Base-by-base conservation (phyloP, 2,888 invertebrate genomes). In the Nesidiocoris tenuis region DNA sequence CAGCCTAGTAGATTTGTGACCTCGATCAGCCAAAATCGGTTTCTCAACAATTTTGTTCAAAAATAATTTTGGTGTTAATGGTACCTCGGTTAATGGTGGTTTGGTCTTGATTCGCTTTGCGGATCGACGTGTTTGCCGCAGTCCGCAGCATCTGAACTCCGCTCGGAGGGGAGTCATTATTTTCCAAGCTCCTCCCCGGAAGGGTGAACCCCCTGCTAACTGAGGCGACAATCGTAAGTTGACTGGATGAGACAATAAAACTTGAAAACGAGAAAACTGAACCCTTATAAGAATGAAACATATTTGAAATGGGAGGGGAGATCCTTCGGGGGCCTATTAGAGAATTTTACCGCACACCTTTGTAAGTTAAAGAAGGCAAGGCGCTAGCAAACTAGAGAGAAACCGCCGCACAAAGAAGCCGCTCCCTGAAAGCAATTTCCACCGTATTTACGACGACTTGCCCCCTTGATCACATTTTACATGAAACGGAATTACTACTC, bases 391-490 rank as follows among this genome's bases (percentile, higher is more conserved):
- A 39, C 39, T 39, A 39, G 39, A 39, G 39, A 39, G 39, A 39
- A 39, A 39, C 39, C 39, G 12, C 12, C 3, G 39, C 3, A 12
- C 39, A 12, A 39, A 39, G 39, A 39, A 39, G 39, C 12, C 3
- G 3, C 12, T 39, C 70, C 21, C 57, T 24, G 19, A 22, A 56
- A 70, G 59, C 74, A 74, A 75, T 72, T 72, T 72, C 72, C 22
- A 61, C 54, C 19, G 72, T 72, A 70, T 57, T 70, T 70, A 70
- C 61, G 70, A 24, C 21, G 70, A 61, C 57, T 19, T 70, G 57
- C 61, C 74, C 56, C 57, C 66, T 66, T 66, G 74, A 75, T 75
- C 74, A 66, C 74, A 75, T 75, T 74, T 75, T 66, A 75, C 74
- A 75, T 66, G 39, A 39, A 75, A 75, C 65, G 56, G 66, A 66